Evolutionary conservation across 2,797 vertebrate genomes (phyloP).

Genomic region (Malacoraja senta): DNA sequence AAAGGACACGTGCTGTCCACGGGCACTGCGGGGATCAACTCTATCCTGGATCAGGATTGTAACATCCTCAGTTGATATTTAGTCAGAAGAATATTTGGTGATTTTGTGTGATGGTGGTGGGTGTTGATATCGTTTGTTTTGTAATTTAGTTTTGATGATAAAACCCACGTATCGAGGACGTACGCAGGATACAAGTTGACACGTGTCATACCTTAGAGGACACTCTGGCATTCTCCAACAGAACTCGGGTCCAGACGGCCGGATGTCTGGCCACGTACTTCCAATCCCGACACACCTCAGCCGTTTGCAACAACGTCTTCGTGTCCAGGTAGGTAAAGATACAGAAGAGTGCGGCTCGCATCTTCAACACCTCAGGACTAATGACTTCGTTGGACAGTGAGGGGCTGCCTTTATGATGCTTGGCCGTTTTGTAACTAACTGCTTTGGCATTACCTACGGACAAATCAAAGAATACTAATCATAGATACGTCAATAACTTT

Average conservation of each 20-base stretch:
- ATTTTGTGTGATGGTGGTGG: too few species aligned
- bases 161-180: too few species aligned
- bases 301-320: conserved; percentile 78
- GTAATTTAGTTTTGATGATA: too few species aligned
- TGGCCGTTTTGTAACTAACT: conserved; percentile 23
- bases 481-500: neutral
- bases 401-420: conserved; percentile 74
- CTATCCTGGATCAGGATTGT: too few species aligned
- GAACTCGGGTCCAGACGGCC: conserved; percentile 88
- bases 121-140: too few species aligned
- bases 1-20: too few species aligned
- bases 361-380: conserved; percentile 94
- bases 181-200: neutral
- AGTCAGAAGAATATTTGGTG: too few species aligned
- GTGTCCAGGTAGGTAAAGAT: conserved; percentile 98
- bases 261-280: conserved; percentile 92
- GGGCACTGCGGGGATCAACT: too few species aligned
- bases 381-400: conserved; percentile 86
- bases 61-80: too few species aligned
- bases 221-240: conserved; percentile 89
- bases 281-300: conserved; percentile 92
- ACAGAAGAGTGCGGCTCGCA: conserved; percentile 90
- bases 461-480: neutral
- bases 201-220: conserved; percentile 76
- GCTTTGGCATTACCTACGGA: conserved; percentile 24